A percentile compares a stretch with the other conserved stretches of the same genome.
phyloP scores from a whole-genome alignment of 2,888 invertebrate genomes.

The Nemotelus nigrinus region DNA sequence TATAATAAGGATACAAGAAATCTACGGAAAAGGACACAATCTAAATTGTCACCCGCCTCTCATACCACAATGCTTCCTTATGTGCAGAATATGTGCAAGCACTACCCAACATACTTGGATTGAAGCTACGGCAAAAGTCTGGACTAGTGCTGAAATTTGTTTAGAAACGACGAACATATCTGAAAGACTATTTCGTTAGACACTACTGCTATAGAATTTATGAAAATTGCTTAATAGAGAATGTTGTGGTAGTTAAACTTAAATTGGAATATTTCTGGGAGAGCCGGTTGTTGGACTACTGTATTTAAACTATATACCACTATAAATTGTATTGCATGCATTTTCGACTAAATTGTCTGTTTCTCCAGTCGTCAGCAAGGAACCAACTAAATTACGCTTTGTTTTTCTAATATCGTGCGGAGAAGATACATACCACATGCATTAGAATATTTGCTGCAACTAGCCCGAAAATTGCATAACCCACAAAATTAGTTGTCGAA shows the following conservation, averaged over 20 bases:
- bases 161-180: conserved; percentile 37
- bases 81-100: conserved; percentile 3
- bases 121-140: conserved; percentile 35
- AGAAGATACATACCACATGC: too few relatives aligned
- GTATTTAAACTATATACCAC: conserved; percentile 35
- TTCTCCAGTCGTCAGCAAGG: conserved; percentile 27
- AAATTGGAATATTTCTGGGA: conserved; percentile 51
- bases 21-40: conserved; percentile 1
- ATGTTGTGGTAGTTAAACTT: conserved; percentile 52
- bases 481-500: too few relatives aligned
- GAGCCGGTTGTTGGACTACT: conserved; percentile 22
- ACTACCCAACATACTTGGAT: background rate
- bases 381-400: conserved; percentile 6
- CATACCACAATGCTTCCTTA: conserved; percentile 12
- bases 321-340: conserved; percentile 43
- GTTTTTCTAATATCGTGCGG: background rate
- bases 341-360: conserved; percentile 36
- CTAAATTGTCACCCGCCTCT: background rate
- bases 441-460: too few relatives aligned
- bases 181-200: conserved; percentile 34
- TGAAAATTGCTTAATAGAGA: conserved; percentile 52
- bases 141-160: conserved; percentile 38
- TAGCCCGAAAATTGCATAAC: too few relatives aligned
- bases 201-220: conserved; percentile 48
- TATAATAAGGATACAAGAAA: conserved; percentile 22